These are phyloP conservation scores for Stictonetta naevosa DNA, from an alignment of 2,113 vertebrate genomes.

Conservation along the genomic window DNA sequence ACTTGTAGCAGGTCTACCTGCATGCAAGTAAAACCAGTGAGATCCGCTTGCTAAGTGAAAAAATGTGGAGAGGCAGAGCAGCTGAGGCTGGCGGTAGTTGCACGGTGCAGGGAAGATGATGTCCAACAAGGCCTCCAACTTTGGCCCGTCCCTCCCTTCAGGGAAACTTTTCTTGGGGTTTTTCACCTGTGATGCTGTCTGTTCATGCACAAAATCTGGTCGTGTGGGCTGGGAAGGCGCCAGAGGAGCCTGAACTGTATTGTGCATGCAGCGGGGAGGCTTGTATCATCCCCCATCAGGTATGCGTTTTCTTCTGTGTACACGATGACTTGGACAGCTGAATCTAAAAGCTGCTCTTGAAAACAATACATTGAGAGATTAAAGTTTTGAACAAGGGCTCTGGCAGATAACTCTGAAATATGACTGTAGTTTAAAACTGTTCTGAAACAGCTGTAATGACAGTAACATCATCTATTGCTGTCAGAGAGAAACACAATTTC, in stretches of 20 bases:
- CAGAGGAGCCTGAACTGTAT: background rate
- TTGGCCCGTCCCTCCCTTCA: background rate
- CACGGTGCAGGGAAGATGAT: background rate
- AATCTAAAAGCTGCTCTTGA: constrained; percentile 36
- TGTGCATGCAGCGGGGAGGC: background rate
- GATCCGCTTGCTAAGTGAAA: background rate
- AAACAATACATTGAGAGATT: constrained; percentile 26
- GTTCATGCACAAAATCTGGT: background rate
- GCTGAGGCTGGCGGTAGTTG: background rate
- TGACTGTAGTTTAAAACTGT: constrained; percentile 15
- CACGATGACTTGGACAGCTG: background rate
- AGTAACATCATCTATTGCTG: constrained; percentile 10
- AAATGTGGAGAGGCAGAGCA: background rate
- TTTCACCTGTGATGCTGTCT: background rate
- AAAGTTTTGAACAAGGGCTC: constrained; percentile 28
- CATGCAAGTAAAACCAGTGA: background rate
- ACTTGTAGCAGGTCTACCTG: background rate
- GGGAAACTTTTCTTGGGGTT: background rate
- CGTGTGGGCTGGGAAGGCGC: background rate
- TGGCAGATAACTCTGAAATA: constrained; percentile 40
- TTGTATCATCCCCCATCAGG: background rate
- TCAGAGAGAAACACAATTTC: constrained; percentile 25
- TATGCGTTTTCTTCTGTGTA: background rate
- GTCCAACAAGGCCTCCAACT: background rate
- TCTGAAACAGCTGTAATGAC: constrained; percentile 40